Base-by-base conservation (phyloP, 2,888 invertebrate species). In the Oligia latruncula region DNA sequence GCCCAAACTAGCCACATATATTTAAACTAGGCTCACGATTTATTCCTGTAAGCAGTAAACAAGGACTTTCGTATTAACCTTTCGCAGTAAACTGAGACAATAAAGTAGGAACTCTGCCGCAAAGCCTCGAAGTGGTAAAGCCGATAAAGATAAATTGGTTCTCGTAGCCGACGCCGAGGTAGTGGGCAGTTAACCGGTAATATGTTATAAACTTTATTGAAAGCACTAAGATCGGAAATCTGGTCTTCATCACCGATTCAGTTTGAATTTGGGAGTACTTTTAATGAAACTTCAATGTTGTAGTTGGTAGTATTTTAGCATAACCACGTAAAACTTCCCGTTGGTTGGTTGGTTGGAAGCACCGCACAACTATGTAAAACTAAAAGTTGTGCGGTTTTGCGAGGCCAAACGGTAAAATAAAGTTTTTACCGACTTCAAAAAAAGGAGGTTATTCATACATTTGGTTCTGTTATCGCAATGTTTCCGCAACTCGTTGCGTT, bases 91-190 rank as follows among this genome's bases (percentile, higher is more conserved):
- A 84, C 60, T 46, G 29, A n/a, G 70, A 71, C 73, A 55, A 74
- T 82, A 84, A 82, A 82, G 80, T 64, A 58, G n/a, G 35, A 70
- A 60, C 71, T 62, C 40, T 23, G 55, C 17, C n/a, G 20, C 40
- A 5, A 62, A 74, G 55, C 43, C 11, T 72, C 68, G 29, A 46
- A 79, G 84, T 73, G 60, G 29, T 43, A 43, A 52, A 70, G 58
- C 68, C 62, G 78, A 84, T 72, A 82, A 79, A 71, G 40, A 58
- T 73, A 66, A 80, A 74, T 80, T 74, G 65, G 68, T 71, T 84
- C 65, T 66, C n/a, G 80, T 71, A 68, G 68, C 46, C 40, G 15
- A 76, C 46, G 15, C 9, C 29, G 15, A 66, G 5, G 40, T 13
- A 46, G 43, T 40, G 40, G 13, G 13, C 17, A 43, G 82, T 23